Base-by-base conservation (phyloP, 1,140 invertebrate genomes). In the Tetranychus urticae region DNA sequence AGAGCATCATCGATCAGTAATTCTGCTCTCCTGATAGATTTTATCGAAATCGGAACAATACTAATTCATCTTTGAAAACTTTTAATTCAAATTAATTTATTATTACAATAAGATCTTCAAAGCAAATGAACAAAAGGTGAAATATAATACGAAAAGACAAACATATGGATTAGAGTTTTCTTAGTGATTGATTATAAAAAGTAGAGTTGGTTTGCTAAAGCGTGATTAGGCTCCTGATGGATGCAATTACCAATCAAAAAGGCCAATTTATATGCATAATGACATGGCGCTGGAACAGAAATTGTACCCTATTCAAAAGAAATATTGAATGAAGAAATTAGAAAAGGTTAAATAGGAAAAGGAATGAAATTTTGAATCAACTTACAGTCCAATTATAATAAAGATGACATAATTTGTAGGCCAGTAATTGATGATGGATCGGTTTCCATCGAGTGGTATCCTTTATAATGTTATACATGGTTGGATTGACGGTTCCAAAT, bases 261-360 rank as follows among this genome's bases (percentile, higher is more conserved):
- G 0, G 86, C 86, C 63, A 90, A 67, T 70, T 89, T 89, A 65
- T 90, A 86, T 3, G 87, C 84, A 67, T 85, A 86, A 68, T 89
- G 85, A 65, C 85, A 87, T 1, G 85, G 84, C 0, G 86, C 84
- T 0, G 87, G 87, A 0, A 90, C 86, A 14, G 83, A 71, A 0
- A 88, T 79, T 1, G 86, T 86, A 1, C 83, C 85, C 69, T 72
- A 3, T 2, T 36, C 2, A 39, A 56, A 33, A 56, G 6, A 23
- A 52, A 52, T 10, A 48, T 37, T 8, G 13, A 54, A 70, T 70
- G 34, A 5, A 36, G 36, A 36, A 35, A 14, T 37, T 67, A 56
- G 54, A 56, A 64, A 48, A 13, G 12, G 46, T 42, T 60, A 39
- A 45, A 13, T 33, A 31, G 13, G 14, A 31, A 47, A 59, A 46